Evolutionary conservation across 1,140 invertebrate species (phyloP), one percentile per base, ranked within the genome.

Genomic region (Drosophila ogumai): DNA sequence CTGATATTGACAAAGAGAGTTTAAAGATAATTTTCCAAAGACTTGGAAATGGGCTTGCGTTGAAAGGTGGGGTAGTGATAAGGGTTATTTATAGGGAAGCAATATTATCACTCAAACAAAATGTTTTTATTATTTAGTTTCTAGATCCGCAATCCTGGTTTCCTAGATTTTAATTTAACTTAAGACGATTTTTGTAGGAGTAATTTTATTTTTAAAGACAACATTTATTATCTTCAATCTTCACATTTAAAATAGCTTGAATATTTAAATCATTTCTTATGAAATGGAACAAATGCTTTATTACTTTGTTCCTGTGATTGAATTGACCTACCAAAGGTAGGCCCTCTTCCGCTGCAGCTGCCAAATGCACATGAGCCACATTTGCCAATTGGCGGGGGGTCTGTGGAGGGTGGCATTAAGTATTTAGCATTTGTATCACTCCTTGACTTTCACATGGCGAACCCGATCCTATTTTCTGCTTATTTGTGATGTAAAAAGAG

Each of bases 401-500:
- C 66, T 72, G 66, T 28, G 52, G 56, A 43, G 61, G 61, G 61
- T 41, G 19, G 47, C 44, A 61, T 40, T 40, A 67, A 32, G 43
- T 58, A 73, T 73, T 59, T 59, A 50, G 69, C 72, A 73, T 72
- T 73, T 73, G 58, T 49, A 77, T 64, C 55, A 77, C 55, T 69
- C 58, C 56, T 65, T 55, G 74, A 74, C 75, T 80, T 84, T 84
- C 81, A 80, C 81, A 75, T 72, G 64, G 44, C 56, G 71, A 63
- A 75, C 71, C 71, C 44, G 54, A 73, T 73, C 54, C 67, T 56
- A 72, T 73, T 54, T 56, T 73, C 75, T 64, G 81, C 75, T 79
- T 75, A 76, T 75, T 84, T 72, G 72, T 79, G 64, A 60, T 84
- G 34, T 60, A 81, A 76, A 80, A 85, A 80, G 61, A 68, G 68